Evolutionary conservation across 2,797 vertebrate genomes (phyloP), one percentile per base, ranked within the genome.

Genomic region (Cyclopterus lumpus): DNA sequence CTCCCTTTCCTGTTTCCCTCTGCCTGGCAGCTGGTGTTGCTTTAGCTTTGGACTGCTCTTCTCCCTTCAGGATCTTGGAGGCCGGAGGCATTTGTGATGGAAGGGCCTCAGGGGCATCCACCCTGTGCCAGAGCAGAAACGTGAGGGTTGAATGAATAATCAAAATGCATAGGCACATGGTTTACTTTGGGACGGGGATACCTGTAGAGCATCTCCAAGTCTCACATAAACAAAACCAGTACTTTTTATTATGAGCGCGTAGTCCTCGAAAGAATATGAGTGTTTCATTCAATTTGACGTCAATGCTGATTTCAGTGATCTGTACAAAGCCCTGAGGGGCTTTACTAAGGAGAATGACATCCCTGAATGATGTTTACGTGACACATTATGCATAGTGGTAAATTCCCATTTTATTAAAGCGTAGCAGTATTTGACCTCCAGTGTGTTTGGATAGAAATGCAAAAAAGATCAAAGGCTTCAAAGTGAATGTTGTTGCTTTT

Each of bases 41-140:
- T 51, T 57, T 82, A 78, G 85, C 75, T 82, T 72, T 88, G 79
- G 85, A 84, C 83, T 77, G 40, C n/a, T 81, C 65, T 64, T 71
- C 88, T 75, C 85, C 93, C 88, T 86, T 94, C 46, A 77, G 92
- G 83, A 95, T 85, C 91, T 95, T 95, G 68, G 91, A 86, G 60
- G 93, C 91, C 67, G 94, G 90, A 85, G 89, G 85, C 63, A 38
- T 86, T 67, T 91, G 92, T 83, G 89, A 87, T 85, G 83, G 81
- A 85, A 81, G 80, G 81, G 75, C 83, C 86, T 92, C 92, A 5
- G 84, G 79, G 88, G 80, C 69, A 67, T 91, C 89, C 66, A 90
- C 88, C 24, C 93, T 94, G 89, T 79, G 86, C 71, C 89, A 68
- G 81, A 34, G 77, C 49, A 90, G 69, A 88, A 58, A 81, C 89